Conservation (phyloP, 2,888 invertebrate species). For the Drosophila suboccidentalis region DNA sequence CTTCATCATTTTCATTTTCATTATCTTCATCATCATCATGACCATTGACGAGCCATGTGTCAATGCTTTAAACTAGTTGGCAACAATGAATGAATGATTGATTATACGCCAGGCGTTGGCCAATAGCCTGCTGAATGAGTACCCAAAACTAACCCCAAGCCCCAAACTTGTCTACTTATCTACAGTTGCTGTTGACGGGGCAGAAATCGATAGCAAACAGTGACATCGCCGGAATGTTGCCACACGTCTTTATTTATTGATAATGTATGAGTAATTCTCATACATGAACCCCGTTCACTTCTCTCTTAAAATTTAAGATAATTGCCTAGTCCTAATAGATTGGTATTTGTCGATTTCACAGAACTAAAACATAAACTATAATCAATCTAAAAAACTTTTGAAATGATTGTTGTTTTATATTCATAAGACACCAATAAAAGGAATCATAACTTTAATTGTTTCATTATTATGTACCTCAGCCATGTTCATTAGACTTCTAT, state of each 20-base stretch:
- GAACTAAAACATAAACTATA: neutral
- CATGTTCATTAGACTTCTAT: too few relatives aligned
- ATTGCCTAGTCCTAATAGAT: constrained; percentile 21
- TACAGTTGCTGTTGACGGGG: constrained; percentile 5
- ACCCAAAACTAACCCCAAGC: constrained; percentile 8
- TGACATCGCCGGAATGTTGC: constrained; percentile 8
- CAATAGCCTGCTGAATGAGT: constrained; percentile 18
- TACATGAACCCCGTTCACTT: too few relatives aligned
- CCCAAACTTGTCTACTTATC: neutral
- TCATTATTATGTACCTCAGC: too few relatives aligned
- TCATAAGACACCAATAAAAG: too few relatives aligned
- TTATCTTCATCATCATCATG: constrained; percentile 6
- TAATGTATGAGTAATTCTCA: constrained; percentile 26
- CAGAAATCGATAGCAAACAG: constrained; percentile 31
- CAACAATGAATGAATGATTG: constrained; percentile 73
- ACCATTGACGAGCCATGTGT: constrained; percentile 38
- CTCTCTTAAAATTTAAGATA: constrained; percentile 15
- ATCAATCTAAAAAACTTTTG: too few relatives aligned
- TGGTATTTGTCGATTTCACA: constrained; percentile 38
- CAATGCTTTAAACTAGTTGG: constrained; percentile 64
- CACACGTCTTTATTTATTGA: constrained; percentile 34
- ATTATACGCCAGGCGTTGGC: constrained; percentile 46
- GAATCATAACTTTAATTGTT: too few relatives aligned
- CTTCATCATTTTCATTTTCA: constrained; percentile 21
- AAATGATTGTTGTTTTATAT: too few relatives aligned